Base-by-base conservation (phyloP, 2,888 invertebrate species). In the Iselma pallidipennis region DNA sequence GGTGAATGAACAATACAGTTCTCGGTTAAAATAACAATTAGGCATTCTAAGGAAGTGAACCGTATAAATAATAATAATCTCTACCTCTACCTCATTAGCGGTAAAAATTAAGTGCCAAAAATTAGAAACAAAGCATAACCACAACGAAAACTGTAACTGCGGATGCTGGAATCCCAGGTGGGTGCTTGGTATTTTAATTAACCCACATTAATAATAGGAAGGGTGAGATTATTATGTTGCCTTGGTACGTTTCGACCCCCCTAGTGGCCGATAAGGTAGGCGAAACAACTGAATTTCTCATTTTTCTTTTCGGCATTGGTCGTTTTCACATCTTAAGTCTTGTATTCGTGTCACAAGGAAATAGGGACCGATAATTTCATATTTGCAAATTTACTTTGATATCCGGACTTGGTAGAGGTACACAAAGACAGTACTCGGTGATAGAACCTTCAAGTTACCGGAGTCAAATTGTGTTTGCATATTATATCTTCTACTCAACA, bases 181-280 rank as follows among this genome's bases (percentile, higher is more conserved):
- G 71, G 76, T 74, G 72, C 76, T 80, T 78, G 76, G 76, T 76
- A 74, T 80, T 80, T 80, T 79, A 79, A 80, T 80, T 79, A 79
- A 76, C 74, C 75, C 70, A 73, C 76, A 77, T 77, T 78, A 78
- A 77, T 78, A 77, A 75, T 74, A 69, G 72, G 7, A 42, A 69
- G 70, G 73, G 69, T 66, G 70, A 72, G 74, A 75, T 77, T 77
- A 75, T 75, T 74, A 72, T 68, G 71, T 70, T 70, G 70, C 72
- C 67, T 66, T 50, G 48, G 52, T 56, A 52, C 37, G 69, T 64
- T 65, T 64, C 70, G 68, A 66, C 62, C 61, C 63, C 60, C 58
- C 55, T 60, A 58, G 58, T 66, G 51, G 48, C 45, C 53, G 59
- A 62, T 65, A 57, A 63, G 14, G 21, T 28, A 57, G n/a, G n/a